Evolutionary conservation across 2,113 vertebrate species (phyloP).

Genomic region (Myxocyprinus asiaticus): DNA sequence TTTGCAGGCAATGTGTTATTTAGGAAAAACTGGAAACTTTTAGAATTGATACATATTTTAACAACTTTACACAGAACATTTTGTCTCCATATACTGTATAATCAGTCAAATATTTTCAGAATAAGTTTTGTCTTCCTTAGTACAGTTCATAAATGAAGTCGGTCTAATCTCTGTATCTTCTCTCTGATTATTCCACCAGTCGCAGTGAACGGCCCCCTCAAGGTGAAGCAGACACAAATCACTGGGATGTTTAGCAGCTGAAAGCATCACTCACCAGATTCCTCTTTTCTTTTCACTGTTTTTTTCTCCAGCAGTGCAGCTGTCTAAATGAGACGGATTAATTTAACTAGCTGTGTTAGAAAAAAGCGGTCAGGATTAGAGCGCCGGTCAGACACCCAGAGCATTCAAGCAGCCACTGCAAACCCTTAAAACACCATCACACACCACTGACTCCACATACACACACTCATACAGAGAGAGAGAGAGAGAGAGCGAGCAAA

Average conservation of each 20-base stretch:
- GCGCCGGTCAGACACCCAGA: conserved; percentile 69
- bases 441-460: conserved; percentile 69
- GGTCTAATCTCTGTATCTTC: background rate
- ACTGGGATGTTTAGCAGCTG: conserved; percentile 60
- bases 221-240: conserved; percentile 57
- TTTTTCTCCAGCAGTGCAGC: conserved; percentile 71
- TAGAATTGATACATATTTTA: too few species aligned
- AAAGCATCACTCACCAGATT: conserved; percentile 66
- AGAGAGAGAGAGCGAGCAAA: conserved; percentile 70
- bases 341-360: conserved; percentile 71
- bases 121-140: background rate
- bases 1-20: too few species aligned
- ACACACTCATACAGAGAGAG: conserved; percentile 63
- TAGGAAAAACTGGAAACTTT: too few species aligned
- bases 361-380: conserved; percentile 72
- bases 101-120: too few species aligned
- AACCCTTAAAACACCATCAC: conserved; percentile 66
- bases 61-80: too few species aligned
- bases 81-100: too few species aligned
- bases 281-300: too few species aligned
- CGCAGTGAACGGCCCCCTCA: conserved; percentile 42
- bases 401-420: conserved; percentile 68
- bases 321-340: conserved; percentile 77
- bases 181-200: conserved; percentile 6
- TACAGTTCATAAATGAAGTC: background rate